Conservation (phyloP, 1,140 invertebrate species). For the Rhynchophorus ferrugineus region DNA sequence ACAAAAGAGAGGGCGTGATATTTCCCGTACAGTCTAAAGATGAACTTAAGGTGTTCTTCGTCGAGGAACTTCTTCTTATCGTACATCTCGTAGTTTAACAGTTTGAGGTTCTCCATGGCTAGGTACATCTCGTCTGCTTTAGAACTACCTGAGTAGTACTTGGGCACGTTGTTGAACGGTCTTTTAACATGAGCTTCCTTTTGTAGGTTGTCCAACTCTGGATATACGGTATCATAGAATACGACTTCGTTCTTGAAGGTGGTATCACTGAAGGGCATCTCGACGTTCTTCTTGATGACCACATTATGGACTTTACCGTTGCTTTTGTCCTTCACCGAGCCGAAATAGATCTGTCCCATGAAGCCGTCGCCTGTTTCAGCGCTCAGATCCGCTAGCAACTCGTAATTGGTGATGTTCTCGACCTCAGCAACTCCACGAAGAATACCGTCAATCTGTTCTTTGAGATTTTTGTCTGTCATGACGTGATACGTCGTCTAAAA, state of each 20-base stretch:
- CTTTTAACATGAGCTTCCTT: background rate
- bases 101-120: slow-evolving; percentile 36
- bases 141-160: slow-evolving; percentile 33
- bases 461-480: background rate
- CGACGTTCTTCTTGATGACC: slow-evolving; percentile 1
- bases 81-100: slow-evolving; percentile 6
- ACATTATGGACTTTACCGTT: background rate
- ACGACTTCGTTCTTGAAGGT: background rate
- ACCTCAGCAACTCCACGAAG: slow-evolving; percentile 3
- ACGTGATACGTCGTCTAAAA: no score
- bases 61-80: slow-evolving; percentile 12
- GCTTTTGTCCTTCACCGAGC: slow-evolving; percentile 5
- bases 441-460: slow-evolving; percentile 5
- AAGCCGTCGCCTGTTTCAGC: slow-evolving; percentile 11
- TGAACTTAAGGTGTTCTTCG: slow-evolving; percentile 6
- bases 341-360: slow-evolving; percentile 9
- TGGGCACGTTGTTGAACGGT: slow-evolving; percentile 33
- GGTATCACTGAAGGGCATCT: background rate
- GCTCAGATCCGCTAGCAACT: background rate
- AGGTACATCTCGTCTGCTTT: slow-evolving; percentile 42
- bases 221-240: background rate
- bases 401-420: slow-evolving; percentile 2
- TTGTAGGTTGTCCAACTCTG: slow-evolving; percentile 7
- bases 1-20: slow-evolving; percentile 38
- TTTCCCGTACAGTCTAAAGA: slow-evolving; percentile 21